phyloP scores from a whole-genome alignment of 2,113 vertebrate species.

The Uria lomvia region DNA sequence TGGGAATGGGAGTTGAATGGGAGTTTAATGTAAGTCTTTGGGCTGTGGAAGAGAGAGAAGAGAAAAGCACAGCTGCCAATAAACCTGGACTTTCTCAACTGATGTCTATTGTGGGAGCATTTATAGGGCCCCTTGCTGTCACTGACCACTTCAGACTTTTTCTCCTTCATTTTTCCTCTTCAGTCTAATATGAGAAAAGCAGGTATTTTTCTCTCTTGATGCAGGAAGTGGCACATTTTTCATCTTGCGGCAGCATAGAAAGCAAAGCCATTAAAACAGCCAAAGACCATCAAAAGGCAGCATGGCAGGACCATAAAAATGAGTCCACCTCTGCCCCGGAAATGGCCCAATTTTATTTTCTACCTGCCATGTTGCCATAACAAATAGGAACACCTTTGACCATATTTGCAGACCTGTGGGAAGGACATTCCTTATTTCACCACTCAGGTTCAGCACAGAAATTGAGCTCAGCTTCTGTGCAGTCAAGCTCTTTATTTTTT shows the following conservation, averaged over 20 bases:
- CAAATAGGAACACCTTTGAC: slow-evolving; percentile 40
- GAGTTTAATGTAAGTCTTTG: not conserved
- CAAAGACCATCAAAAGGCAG: slow-evolving; percentile 39
- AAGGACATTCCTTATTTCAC: slow-evolving; percentile 2
- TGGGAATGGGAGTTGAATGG: not conserved
- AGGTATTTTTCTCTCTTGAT: not conserved
- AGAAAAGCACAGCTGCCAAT: not conserved
- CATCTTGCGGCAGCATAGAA: slow-evolving; percentile 10
- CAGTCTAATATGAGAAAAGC: not conserved
- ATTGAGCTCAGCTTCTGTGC: not conserved
- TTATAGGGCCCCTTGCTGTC: not conserved
- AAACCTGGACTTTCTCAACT: not conserved
- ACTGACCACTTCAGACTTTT: not conserved
- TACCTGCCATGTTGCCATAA: slow-evolving; percentile 32
- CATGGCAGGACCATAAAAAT: slow-evolving; percentile 51
- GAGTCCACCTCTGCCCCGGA: slow-evolving; percentile 30
- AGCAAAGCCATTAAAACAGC: slow-evolving; percentile 42
- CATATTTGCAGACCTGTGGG: not conserved
- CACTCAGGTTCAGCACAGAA: not conserved
- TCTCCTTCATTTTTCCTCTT: not conserved
- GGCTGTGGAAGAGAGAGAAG: not conserved
- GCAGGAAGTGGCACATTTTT: slow-evolving; percentile 39
- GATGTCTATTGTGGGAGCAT: not conserved
- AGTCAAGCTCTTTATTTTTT: not conserved
- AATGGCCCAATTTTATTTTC: slow-evolving; percentile 45